These are phyloP conservation scores for Orientallactaga bullata DNA, from an alignment of 2,113 vertebrate species.

Conservation along the genomic window DNA sequence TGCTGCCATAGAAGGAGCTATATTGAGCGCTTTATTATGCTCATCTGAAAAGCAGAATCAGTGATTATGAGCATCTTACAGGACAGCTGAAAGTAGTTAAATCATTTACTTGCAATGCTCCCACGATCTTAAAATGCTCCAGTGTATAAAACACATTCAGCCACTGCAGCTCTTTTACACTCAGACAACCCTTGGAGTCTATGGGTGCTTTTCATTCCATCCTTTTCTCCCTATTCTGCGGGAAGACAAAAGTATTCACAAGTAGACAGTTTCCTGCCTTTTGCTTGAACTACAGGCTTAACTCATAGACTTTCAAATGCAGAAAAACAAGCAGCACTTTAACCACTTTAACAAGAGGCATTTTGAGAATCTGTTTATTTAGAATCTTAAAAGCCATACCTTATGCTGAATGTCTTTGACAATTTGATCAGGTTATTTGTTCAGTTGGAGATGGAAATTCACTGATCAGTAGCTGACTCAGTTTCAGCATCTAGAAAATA, in stretches of 20 bases:
- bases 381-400: neutral
- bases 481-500: neutral
- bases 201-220: constrained; percentile 59
- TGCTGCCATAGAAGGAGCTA: constrained; percentile 81
- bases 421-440: neutral
- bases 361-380: constrained; percentile 5
- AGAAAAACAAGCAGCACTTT: neutral
- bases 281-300: constrained; percentile 61
- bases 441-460: neutral
- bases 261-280: constrained; percentile 52
- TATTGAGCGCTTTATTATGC: constrained; percentile 87
- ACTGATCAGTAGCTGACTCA: neutral
- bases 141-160: constrained; percentile 82
- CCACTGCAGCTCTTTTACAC: constrained; percentile 80
- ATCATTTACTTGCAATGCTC: constrained; percentile 85
- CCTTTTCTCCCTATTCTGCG: constrained; percentile 62
- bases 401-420: neutral
- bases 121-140: constrained; percentile 84
- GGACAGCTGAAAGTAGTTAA: constrained; percentile 90
- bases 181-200: constrained; percentile 67
- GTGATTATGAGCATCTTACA: constrained; percentile 88
- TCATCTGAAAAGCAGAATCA: constrained; percentile 88
- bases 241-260: constrained; percentile 68
- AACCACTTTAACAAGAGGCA: neutral
- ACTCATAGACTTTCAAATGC: constrained; percentile 45